Conservation (phyloP, 1,140 invertebrate genomes). For the Diorhabda sublineata region DNA sequence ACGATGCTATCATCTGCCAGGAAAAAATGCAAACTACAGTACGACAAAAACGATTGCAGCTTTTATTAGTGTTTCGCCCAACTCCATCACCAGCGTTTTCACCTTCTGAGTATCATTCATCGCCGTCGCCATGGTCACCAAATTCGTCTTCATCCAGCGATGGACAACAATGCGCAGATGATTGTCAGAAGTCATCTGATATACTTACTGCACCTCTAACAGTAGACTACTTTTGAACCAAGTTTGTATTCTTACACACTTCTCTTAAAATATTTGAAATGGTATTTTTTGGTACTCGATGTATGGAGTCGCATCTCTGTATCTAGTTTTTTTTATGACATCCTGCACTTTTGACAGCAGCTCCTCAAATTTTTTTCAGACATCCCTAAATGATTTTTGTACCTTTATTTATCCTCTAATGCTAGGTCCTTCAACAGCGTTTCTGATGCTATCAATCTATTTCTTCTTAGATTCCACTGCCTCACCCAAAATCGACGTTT, state of each 20-base stretch:
- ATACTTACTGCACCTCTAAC: not conserved
- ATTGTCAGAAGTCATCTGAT: not conserved
- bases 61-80: conserved; percentile 17
- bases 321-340: conserved; percentile 37
- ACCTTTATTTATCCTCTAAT: not conserved
- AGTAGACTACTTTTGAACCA: not conserved
- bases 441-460: conserved; percentile 9
- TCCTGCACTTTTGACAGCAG: not conserved
- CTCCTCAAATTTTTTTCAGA: conserved; percentile 9
- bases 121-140: conserved; percentile 15
- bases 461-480: not conserved
- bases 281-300: conserved; percentile 30
- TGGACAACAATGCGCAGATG: not conserved
- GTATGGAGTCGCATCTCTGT: conserved; percentile 32
- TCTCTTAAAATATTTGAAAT: conserved; percentile 29
- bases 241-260: conserved; percentile 16
- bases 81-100: conserved; percentile 17
- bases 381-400: not conserved
- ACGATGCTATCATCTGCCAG: conserved; percentile 27
- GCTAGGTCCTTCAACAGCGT: not conserved
- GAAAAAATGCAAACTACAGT: conserved; percentile 24
- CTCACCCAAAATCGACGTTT: not conserved
- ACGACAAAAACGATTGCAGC: conserved; percentile 28
- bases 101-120: conserved; percentile 20
- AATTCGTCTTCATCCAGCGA: not conserved